Evolutionary conservation across 2,797 vertebrate species (phyloP).

Genomic region (Malacoctenus gilli): DNA sequence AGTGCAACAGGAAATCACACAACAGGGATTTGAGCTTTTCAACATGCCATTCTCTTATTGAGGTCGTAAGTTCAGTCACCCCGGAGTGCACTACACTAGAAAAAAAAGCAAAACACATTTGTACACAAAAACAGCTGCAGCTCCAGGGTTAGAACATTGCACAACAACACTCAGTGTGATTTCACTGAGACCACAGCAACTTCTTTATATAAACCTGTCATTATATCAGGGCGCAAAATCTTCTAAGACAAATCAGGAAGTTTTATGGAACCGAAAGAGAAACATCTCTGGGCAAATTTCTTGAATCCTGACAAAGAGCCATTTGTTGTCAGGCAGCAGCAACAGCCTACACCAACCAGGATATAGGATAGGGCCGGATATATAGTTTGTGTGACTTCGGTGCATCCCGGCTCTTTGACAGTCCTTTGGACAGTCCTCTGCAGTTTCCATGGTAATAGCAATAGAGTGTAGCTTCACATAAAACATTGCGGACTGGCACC

Average conservation of each 20-base stretch:
- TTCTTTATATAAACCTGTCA: constrained; percentile 8
- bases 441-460: constrained; percentile 69
- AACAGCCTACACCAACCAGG: constrained; percentile 15
- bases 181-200: constrained; percentile 12
- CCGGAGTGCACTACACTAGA: constrained; percentile 1
- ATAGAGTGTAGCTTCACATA: constrained; percentile 47
- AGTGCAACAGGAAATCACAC: constrained; percentile 63
- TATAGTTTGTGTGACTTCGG: constrained; percentile 17
- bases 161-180: too few relatives aligned
- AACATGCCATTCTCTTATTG: constrained; percentile 47
- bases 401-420: constrained; percentile 31
- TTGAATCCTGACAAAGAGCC: constrained; percentile 18
- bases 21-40: constrained; percentile 58
- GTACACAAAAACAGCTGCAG: constrained; percentile 20
- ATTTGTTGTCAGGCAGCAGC: constrained; percentile 14
- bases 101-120: too few relatives aligned
- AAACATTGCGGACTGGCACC: too few relatives aligned
- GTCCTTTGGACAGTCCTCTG: constrained; percentile 46
- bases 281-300: background rate
- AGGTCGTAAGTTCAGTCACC: constrained; percentile 45
- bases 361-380: too few relatives aligned
- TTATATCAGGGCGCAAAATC: constrained; percentile 15
- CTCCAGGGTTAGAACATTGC: constrained; percentile 12
- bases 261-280: constrained; percentile 16
- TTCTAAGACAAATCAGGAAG: constrained; percentile 12